Evolutionary conservation across 2,797 vertebrate species (phyloP), one percentile per base, ranked within the genome.

Genomic region (Sebastes hubbsi): DNA sequence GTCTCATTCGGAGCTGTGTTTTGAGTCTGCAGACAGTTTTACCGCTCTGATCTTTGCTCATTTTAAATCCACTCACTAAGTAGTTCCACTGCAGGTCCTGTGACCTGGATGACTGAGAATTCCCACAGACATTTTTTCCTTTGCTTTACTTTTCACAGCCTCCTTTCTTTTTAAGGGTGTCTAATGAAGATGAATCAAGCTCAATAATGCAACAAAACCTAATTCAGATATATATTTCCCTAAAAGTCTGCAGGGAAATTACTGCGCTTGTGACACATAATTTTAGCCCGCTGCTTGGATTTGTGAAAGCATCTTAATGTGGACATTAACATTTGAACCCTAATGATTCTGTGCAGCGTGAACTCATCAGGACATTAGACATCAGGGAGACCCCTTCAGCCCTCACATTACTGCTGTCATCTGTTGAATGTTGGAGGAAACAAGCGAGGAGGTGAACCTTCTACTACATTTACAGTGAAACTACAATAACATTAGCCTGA

Each of bases 301-400:
- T 88, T 77, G 82, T 81, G 73, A 85, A 90, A 87, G 88, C 85
- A 89, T 93, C 81, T 90, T 91, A 92, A 93, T 92, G 88, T 77
- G 82, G 59, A 78, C 90, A 91, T 94, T 95, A 93, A 94, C 90
- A 89, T 93, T 88, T 93, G 88, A 92, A 89, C 91, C 85, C 72
- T 83, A 82, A 89, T 84, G 77, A 89, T 90, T 90, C 84, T 86
- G 80, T 85, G 82, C 78, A 77, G 80, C 85, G 80, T 88, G 81
- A 93, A 85, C 74, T 92, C 83, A 90, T 91, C 86, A 85, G 84
- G 86, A 89, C 74, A 84, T 85, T 70, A 85, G 87, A 91, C 84
- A 74, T 77, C 27, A 61, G 72, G 65, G 69, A 85, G 76, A 86
- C 67, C 67, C 62, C 49, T 75, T 65, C 24, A 58, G 66, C 60